Conservation (phyloP, 2,797 vertebrate species). For the Moxostoma hubbsi region DNA sequence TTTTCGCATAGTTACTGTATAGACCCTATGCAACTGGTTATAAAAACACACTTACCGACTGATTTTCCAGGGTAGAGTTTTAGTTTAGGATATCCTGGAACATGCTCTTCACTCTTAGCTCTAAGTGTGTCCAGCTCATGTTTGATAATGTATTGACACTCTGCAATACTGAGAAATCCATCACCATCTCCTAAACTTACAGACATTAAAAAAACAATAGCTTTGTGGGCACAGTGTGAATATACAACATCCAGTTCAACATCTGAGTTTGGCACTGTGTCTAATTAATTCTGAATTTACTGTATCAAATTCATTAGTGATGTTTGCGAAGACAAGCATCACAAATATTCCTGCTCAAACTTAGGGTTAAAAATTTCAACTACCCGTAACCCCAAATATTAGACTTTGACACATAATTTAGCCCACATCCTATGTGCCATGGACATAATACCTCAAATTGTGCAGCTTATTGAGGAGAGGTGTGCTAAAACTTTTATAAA, state of each 20-base stretch:
- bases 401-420: no score
- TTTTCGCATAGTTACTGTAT: not conserved
- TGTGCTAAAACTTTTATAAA: no score
- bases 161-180: conserved; percentile 89
- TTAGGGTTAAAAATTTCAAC: no score
- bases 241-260: not conserved
- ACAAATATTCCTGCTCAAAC: no score
- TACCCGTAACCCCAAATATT: no score
- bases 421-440: no score
- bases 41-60: conserved; percentile 71
- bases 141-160: conserved; percentile 95
- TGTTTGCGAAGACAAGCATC: no score
- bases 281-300: not conserved
- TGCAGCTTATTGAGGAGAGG: no score
- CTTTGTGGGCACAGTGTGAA: not conserved
- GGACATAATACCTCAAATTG: no score
- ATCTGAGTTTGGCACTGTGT: not conserved
- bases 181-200: conserved; percentile 86
- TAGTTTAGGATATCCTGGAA: conserved; percentile 88
- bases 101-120: conserved; percentile 88
- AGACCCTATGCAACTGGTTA: not conserved
- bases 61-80: conserved; percentile 97
- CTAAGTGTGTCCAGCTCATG: conserved; percentile 93
- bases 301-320: not conserved
- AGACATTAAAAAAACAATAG: conserved; percentile 22